Conservation (phyloP, 1,140 invertebrate species). For the Probaryconus sp. region DNA sequence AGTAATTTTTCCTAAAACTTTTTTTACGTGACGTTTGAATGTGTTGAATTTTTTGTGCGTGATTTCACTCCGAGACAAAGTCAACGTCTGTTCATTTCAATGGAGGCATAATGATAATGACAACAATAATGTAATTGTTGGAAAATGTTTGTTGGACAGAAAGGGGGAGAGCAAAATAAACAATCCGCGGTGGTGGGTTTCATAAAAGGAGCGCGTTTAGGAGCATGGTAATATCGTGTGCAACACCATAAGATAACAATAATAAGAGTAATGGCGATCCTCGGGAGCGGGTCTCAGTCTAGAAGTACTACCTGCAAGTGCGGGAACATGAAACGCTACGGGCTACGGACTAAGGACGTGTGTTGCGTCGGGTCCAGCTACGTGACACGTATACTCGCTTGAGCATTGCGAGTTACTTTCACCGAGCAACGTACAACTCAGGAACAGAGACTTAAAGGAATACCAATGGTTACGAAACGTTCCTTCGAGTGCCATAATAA, state of each 20-base stretch:
- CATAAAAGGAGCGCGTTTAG: slow-evolving; percentile 37
- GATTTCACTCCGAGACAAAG: no score
- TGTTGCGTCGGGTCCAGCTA: slow-evolving; percentile 25
- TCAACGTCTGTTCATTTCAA: no score
- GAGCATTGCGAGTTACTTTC: slow-evolving; percentile 30
- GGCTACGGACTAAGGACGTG: slow-evolving; percentile 13
- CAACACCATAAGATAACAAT: slow-evolving; percentile 40
- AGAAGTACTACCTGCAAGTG: slow-evolving; percentile 35
- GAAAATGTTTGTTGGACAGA: slow-evolving; percentile 34
- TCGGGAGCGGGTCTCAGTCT: slow-evolving; percentile 7
- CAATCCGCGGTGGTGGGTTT: slow-evolving; percentile 21
- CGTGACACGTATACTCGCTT: slow-evolving; percentile 32
- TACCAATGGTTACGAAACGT: slow-evolving; percentile 49
- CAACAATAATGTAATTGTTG: slow-evolving; percentile 33
- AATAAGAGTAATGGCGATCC: slow-evolving; percentile 38
- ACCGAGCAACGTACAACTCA: slow-evolving; percentile 18
- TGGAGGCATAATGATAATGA: no score
- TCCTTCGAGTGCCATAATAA: slow-evolving; percentile 42
- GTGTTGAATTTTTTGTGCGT: no score
- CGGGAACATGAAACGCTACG: slow-evolving; percentile 28
- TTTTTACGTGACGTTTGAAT: no score
- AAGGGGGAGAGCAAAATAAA: slow-evolving; percentile 39
- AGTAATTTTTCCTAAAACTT: no score
- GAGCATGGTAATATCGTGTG: slow-evolving; percentile 30
- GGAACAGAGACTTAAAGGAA: slow-evolving; percentile 6